These are phyloP conservation scores for Gymnarchus niloticus DNA, from an alignment of 2,113 vertebrate genomes.

Conservation along the genomic window DNA sequence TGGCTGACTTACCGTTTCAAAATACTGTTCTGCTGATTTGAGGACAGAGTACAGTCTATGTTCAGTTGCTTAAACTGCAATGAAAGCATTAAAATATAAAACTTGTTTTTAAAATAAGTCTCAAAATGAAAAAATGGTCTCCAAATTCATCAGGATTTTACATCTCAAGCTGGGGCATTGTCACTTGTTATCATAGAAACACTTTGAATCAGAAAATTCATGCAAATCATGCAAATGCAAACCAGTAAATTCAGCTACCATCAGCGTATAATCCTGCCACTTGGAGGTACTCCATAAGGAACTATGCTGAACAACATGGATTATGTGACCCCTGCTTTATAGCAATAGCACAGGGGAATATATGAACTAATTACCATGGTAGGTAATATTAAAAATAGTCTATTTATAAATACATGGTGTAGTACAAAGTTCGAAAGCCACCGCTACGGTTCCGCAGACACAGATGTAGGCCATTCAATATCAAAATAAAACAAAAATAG, in stretches of 20 bases:
- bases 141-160: not conserved
- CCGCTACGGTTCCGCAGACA: no score
- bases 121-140: not conserved
- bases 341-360: no score
- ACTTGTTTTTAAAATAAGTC: not conserved
- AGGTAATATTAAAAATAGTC: no score
- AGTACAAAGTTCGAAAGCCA: no score
- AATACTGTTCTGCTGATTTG: slow-evolving; percentile 54
- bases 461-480: no score
- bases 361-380: no score
- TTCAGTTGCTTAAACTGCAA: slow-evolving; percentile 69
- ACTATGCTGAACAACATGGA: not conserved
- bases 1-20: slow-evolving; percentile 67
- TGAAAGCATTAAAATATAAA: not conserved
- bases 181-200: not conserved
- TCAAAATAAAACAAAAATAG: no score
- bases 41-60: slow-evolving; percentile 65
- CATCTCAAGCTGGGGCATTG: not conserved
- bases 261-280: not conserved
- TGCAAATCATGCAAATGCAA: not conserved
- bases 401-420: no score
- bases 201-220: not conserved
- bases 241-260: not conserved
- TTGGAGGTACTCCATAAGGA: not conserved
- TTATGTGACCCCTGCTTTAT: not conserved